These are phyloP conservation scores for Conops quadrifasciatus DNA, from an alignment of 2,888 invertebrate genomes.

Conservation along the genomic window DNA sequence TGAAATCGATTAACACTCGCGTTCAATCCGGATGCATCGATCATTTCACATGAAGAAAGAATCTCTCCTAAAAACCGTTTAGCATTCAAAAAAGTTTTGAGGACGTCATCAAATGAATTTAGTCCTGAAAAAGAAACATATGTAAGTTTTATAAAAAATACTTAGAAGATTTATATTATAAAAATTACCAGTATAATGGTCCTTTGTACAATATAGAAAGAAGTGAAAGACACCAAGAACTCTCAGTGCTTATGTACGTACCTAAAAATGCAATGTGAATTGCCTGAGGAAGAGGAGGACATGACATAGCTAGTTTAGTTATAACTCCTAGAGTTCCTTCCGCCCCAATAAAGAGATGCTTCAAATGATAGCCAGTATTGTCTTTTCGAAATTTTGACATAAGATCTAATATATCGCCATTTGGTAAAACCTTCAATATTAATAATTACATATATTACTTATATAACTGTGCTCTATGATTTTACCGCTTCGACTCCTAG, in stretches of 20 bases:
- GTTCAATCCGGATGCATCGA: constrained; percentile 81
- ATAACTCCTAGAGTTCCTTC: constrained; percentile 96
- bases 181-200: background rate
- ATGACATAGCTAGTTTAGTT: constrained; percentile 90
- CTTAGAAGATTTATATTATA: no score
- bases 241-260: constrained; percentile 58
- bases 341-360: constrained; percentile 96
- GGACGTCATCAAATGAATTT: constrained; percentile 78
- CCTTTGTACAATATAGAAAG: background rate
- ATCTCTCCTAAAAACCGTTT: constrained; percentile 80
- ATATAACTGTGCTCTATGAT: background rate
- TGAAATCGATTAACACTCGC: constrained; percentile 71
- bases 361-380: constrained; percentile 96
- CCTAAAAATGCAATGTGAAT: constrained; percentile 90
- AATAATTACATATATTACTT: background rate
- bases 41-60: constrained; percentile 94
- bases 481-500: constrained; percentile 90
- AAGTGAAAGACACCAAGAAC: background rate
- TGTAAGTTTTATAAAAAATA: no score
- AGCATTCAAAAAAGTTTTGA: constrained; percentile 78
- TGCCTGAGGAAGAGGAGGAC: constrained; percentile 84
- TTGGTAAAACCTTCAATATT: constrained; percentile 67
- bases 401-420: constrained; percentile 86
- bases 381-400: constrained; percentile 91
- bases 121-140: constrained; percentile 69